A percentile compares a stretch with the other conserved stretches of the same genome.
Evolutionary conservation across 2,797 vertebrate species (phyloP).

Genomic region (Chaetophractus vellerosus): DNA sequence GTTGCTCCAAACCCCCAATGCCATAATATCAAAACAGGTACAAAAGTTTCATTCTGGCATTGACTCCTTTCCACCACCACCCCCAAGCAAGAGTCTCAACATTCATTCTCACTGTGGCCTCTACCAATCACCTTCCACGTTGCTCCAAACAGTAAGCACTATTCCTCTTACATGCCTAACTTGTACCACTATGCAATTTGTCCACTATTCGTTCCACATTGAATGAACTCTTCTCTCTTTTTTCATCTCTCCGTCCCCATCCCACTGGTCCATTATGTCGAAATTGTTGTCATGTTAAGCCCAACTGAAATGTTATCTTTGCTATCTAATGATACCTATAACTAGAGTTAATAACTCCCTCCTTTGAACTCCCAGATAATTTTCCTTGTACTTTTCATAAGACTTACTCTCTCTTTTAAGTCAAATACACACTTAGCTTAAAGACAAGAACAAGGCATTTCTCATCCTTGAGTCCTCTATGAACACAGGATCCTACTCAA

Average conservation of each 20-base stretch:
- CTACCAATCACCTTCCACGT: background rate
- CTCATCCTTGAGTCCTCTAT: background rate
- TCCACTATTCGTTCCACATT: background rate
- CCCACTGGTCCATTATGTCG: background rate
- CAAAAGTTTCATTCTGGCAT: background rate
- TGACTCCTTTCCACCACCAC: background rate
- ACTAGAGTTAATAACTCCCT: background rate
- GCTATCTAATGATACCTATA: background rate
- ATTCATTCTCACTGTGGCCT: background rate
- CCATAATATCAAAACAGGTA: background rate
- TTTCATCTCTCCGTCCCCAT: background rate
- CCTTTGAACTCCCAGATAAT: background rate
- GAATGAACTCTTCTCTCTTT: background rate
- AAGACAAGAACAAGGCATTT: background rate
- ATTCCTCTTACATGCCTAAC: background rate
- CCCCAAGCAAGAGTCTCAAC: background rate
- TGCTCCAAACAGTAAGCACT: background rate
- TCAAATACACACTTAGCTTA: background rate
- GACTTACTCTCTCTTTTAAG: background rate
- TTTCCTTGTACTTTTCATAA: background rate
- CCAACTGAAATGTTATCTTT: background rate
- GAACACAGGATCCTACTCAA: background rate
- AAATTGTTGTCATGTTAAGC: background rate
- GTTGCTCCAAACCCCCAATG: background rate
- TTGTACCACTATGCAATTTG: background rate